A percentile compares a stretch with the other conserved stretches of the same genome.
These are phyloP conservation scores for Ceraclea dissimilis DNA, from an alignment of 2,888 invertebrate species.

Conservation along the genomic window DNA sequence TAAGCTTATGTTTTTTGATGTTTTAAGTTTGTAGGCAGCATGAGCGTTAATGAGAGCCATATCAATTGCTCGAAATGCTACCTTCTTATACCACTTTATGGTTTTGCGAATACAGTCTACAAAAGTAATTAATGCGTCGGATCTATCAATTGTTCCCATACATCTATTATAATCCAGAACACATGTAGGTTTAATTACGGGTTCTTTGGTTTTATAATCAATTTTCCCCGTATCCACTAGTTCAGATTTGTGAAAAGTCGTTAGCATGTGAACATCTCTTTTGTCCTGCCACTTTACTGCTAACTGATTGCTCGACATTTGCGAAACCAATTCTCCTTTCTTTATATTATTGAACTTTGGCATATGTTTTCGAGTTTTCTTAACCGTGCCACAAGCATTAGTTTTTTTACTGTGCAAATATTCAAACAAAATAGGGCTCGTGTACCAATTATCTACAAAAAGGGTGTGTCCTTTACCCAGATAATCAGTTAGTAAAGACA, in stretches of 20 bases:
- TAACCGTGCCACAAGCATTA: conserved; percentile 5
- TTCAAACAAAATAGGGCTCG: conserved; percentile 6
- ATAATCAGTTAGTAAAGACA: conserved; percentile 6
- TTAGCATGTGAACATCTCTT: conserved; percentile 1
- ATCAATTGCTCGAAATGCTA: background rate
- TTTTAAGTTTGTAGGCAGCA: too few species aligned
- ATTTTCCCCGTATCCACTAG: background rate
- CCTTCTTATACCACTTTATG: conserved; percentile 4
- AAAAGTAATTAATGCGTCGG: background rate
- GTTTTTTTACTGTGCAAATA: conserved; percentile 2
- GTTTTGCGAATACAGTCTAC: background rate
- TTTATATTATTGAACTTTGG: conserved; percentile 8
- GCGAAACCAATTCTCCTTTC: background rate
- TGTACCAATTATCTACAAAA: conserved; percentile 11
- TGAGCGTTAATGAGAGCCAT: too few species aligned
- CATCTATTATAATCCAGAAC: background rate
- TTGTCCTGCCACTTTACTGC: conserved; percentile 3
- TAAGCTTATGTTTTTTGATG: too few species aligned
- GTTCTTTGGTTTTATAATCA: background rate
- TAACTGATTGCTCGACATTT: background rate
- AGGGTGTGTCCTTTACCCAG: conserved; percentile 8
- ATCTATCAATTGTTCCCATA: background rate
- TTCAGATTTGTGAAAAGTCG: background rate
- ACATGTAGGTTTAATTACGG: background rate
- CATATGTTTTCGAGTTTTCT: conserved; percentile 5